A percentile compares a stretch with the other conserved stretches of the same genome.
phyloP scores from a whole-genome alignment of 2,888 invertebrate species.

The Cyrtodaria siliqua region DNA sequence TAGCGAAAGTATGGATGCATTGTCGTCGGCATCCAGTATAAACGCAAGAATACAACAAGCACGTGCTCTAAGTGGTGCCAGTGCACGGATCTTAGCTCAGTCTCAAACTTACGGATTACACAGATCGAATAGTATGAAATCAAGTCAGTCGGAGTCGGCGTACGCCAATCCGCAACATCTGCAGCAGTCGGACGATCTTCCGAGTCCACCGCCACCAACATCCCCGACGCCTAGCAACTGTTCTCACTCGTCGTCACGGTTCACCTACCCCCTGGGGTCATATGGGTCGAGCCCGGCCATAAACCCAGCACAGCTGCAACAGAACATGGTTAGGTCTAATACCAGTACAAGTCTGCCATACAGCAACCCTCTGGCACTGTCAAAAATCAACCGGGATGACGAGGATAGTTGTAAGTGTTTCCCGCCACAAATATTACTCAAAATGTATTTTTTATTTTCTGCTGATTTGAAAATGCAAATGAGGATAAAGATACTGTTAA shows the following conservation, averaged over 20 bases:
- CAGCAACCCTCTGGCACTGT: conserved; percentile 74
- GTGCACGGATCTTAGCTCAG: conserved; percentile 80
- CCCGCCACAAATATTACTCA: too few species aligned
- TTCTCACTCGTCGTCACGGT: conserved; percentile 80
- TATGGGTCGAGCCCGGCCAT: conserved; percentile 60
- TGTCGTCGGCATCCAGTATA: conserved; percentile 86
- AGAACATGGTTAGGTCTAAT: conserved; percentile 80
- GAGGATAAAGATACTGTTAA: too few species aligned
- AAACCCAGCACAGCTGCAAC: conserved; percentile 51
- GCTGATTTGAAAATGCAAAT: too few species aligned
- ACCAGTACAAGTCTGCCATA: conserved; percentile 78
- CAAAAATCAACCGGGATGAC: conserved; percentile 75
- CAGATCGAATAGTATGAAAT: conserved; percentile 87
- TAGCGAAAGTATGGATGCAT: conserved; percentile 93
- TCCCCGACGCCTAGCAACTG: conserved; percentile 82
- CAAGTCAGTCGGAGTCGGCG: conserved; percentile 97
- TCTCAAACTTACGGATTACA: conserved; percentile 87
- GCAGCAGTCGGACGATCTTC: conserved; percentile 78
- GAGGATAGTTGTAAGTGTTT: conserved; percentile 81
- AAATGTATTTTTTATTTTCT: too few species aligned
- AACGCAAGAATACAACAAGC: conserved; percentile 90
- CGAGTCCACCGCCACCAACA: conserved; percentile 74
- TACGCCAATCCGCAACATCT: conserved; percentile 90
- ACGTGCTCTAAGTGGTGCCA: conserved; percentile 91
- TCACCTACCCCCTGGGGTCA: conserved; percentile 82